phyloP scores from a whole-genome alignment of 2,113 vertebrate genomes.

The Malurus melanocephalus region DNA sequence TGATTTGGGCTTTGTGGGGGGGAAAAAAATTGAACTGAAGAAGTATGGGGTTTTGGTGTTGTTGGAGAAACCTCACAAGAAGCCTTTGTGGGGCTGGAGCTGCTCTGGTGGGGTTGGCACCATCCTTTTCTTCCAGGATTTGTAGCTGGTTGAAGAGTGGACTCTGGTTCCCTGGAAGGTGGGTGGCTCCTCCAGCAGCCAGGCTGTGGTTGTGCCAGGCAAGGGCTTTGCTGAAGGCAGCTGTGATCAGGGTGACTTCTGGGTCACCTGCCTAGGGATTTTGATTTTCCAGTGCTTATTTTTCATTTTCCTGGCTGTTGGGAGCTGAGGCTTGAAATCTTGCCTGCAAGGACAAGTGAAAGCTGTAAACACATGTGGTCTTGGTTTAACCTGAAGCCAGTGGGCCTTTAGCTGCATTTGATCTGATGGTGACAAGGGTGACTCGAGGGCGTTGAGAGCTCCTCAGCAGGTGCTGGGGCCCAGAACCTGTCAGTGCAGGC shows the following conservation, averaged over 20 bases:
- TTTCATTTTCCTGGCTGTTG: neutral
- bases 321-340: neutral
- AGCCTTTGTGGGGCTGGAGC: neutral
- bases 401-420: neutral
- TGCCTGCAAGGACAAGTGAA: neutral
- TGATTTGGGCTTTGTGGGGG: neutral
- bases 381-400: neutral
- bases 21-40: neutral
- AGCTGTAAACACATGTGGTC: neutral
- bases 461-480: neutral
- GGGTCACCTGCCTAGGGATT: neutral
- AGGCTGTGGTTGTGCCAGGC: neutral
- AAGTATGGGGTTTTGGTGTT: accelerated
- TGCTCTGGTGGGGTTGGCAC: neutral
- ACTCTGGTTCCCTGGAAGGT: neutral
- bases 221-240: neutral
- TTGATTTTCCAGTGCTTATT: neutral
- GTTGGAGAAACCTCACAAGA: neutral
- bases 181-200: neutral
- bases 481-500: neutral
- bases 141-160: neutral
- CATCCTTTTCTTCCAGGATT: neutral
- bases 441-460: accelerated
- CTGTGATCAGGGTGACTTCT: accelerated
- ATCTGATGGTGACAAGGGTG: no score